Evolutionary conservation across 2,888 invertebrate species (phyloP).

Genomic region (Scotopteryx bipunctaria): DNA sequence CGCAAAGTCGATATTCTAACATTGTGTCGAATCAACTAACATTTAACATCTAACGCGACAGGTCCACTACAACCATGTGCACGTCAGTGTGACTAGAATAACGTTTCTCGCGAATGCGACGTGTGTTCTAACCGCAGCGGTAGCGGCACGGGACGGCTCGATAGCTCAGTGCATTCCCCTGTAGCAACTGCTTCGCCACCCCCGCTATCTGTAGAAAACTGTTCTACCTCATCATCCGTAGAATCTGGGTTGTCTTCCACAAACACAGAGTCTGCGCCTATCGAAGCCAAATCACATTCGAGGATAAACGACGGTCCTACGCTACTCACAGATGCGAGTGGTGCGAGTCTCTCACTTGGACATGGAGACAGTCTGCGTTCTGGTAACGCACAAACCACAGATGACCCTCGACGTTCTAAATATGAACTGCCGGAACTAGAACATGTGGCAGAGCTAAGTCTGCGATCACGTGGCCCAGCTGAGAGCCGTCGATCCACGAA

Average conservation of each 20-base stretch:
- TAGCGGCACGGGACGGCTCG: slow-evolving; percentile 65
- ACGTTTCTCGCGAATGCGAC: slow-evolving; percentile 90
- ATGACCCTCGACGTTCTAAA: slow-evolving; percentile 91
- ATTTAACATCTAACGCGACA: slow-evolving; percentile 57
- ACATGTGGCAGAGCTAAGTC: slow-evolving; percentile 92
- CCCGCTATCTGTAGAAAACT: slow-evolving; percentile 92
- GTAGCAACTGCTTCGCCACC: slow-evolving; percentile 72
- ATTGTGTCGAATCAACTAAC: slow-evolving; percentile 56
- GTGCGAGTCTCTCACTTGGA: slow-evolving; percentile 85
- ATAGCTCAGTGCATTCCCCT: slow-evolving; percentile 70
- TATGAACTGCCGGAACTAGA: slow-evolving; percentile 94
- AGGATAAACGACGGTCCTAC: slow-evolving; percentile 87
- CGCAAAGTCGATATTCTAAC: slow-evolving; percentile 71
- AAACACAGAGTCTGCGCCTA: slow-evolving; percentile 92
- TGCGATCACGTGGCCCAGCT: slow-evolving; percentile 79
- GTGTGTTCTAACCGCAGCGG: slow-evolving; percentile 67
- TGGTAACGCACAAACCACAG: slow-evolving; percentile 89
- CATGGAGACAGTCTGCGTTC: slow-evolving; percentile 94
- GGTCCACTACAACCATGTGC: slow-evolving; percentile 37
- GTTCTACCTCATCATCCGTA: slow-evolving; percentile 93
- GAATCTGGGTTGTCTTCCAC: slow-evolving; percentile 88
- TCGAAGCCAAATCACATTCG: slow-evolving; percentile 88
- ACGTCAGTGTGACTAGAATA: slow-evolving; percentile 84
- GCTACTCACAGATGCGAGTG: slow-evolving; percentile 91
- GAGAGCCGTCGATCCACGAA: slow-evolving; percentile 78